Base-by-base conservation (phyloP, 2,113 vertebrate species). In the Onychostruthus taczanowskii region DNA sequence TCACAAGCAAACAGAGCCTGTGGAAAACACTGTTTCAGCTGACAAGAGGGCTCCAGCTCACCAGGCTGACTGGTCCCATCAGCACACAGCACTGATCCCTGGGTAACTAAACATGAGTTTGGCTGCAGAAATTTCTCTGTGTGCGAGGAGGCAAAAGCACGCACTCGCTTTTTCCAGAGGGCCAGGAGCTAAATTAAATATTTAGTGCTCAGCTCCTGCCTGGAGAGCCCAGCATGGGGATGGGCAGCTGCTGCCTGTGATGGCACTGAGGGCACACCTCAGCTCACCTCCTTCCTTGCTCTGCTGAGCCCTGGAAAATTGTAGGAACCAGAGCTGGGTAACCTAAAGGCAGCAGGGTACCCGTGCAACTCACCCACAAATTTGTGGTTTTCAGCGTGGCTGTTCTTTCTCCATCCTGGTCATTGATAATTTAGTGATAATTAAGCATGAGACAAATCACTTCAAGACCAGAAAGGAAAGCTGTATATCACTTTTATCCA, bases 401-500 rank as follows among this genome's bases (percentile, higher is more conserved):
- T 84, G 12, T 58, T 96, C 64, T 53, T 87, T 37, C 91, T 92
- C 76, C 49, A 11, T 92, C 77, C 82, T 37, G 59, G 53, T 68
- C 83, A 49, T 27, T 90, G 88, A 79, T 73, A 93, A 69, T 86
- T 84, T 75, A 68, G 55, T 76, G 84, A 73, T 93, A 95, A 95
- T 96, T 93, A 95, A 91, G 39, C 69, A 64, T 14, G 80, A 91
- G 75, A 92, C 75, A 58, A 87, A 86, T 95, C 70, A 92, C 64
- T 95, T 94, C 87, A 88, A 84, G 75, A 82, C 69, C 61, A 66
- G 68, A 82, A 94, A 90, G 67, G 70, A 86, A 94, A 92, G 74
- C 53, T 91, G 78, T 88, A 97, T 43, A 88, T 95, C 91, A 96
- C 80, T 97, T 97, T 91, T 89, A 93, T 82, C 75, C 89, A 91